Evolutionary conservation across 2,888 invertebrate genomes (phyloP).

Genomic region (Microchrysa polita): DNA sequence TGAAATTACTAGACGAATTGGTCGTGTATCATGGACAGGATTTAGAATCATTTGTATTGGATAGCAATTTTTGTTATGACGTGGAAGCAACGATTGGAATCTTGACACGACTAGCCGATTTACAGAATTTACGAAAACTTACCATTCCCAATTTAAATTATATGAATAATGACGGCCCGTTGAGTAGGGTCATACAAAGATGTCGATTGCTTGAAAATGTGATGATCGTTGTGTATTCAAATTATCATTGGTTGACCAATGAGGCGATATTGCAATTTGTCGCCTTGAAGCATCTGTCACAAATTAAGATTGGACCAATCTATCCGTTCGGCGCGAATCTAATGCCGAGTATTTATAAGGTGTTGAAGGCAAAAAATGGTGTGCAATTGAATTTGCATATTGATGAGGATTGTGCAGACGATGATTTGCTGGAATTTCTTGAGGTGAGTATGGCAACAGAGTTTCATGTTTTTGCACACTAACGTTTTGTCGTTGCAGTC

Average conservation of each 20-base stretch:
- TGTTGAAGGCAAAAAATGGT: constrained; percentile 8
- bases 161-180: constrained; percentile 5
- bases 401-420: constrained; percentile 7
- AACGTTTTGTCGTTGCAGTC: constrained; percentile 1
- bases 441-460: constrained; percentile 30
- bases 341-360: neutral
- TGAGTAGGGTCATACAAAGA: neutral
- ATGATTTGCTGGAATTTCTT: constrained; percentile 12
- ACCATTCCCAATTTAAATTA: constrained; percentile 26
- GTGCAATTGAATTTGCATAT: constrained; percentile 19
- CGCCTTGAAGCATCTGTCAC: neutral
- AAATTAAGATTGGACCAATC: constrained; percentile 27
- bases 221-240: constrained; percentile 11
- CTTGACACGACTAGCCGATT: neutral
- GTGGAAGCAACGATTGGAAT: constrained; percentile 6
- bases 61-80: constrained; percentile 28
- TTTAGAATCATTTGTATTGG: constrained; percentile 1
- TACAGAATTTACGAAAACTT: neutral
- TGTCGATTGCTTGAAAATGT: constrained; percentile 2
- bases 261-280: constrained; percentile 15
- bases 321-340: constrained; percentile 14
- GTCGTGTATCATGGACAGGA: neutral
- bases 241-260: constrained; percentile 29
- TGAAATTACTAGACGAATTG: constrained; percentile 19
- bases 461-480: no score